A percentile compares a stretch with the other conserved stretches of the same genome.
Evolutionary conservation across 2,113 vertebrate genomes (phyloP).

Genomic region (Acinonyx jubatus): DNA sequence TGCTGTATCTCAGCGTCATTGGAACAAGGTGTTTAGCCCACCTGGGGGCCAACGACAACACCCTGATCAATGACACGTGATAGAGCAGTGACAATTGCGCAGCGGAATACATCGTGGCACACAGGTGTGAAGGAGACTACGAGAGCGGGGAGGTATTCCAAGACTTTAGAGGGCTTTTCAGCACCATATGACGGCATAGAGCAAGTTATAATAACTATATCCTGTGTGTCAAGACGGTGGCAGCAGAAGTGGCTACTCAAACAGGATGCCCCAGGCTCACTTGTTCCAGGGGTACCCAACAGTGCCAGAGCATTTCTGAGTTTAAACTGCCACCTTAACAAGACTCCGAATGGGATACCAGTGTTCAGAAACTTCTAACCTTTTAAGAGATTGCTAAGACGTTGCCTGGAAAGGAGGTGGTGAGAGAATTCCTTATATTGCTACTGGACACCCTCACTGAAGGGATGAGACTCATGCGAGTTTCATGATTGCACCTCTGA

Average conservation of each 20-base stretch:
- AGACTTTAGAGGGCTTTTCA: neutral
- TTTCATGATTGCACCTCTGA: neutral
- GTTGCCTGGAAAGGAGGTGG: neutral
- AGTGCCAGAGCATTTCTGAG: neutral
- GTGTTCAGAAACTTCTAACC: neutral
- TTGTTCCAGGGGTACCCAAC: neutral
- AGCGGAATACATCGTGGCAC: neutral
- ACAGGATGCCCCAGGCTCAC: neutral
- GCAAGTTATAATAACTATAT: neutral
- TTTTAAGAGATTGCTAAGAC: neutral
- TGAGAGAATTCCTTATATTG: neutral
- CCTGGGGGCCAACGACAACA: neutral
- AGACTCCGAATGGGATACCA: neutral
- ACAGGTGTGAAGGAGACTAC: neutral
- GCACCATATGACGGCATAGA: neutral
- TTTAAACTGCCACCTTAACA: neutral
- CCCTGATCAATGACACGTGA: neutral
- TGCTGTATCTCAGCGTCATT: neutral
- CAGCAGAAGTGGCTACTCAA: neutral
- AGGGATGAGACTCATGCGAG: rapidly evolving
- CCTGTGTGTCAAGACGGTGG: neutral
- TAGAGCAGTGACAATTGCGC: neutral
- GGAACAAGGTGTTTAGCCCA: neutral
- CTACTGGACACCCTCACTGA: neutral
- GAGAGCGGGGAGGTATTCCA: neutral